Conservation (phyloP, 2,797 vertebrate genomes). For the Cyclura pinguis region DNA sequence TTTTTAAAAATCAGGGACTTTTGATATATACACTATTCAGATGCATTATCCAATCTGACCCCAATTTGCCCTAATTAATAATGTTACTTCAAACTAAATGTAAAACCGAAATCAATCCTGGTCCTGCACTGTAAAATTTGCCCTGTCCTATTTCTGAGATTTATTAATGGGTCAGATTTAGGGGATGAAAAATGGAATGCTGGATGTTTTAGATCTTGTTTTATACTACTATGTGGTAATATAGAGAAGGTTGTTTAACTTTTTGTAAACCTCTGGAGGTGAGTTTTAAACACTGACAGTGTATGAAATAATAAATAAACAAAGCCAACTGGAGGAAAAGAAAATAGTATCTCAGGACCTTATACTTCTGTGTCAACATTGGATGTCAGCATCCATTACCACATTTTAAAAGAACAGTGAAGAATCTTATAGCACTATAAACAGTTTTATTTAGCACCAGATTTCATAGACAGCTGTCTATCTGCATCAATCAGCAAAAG, state of each 20-base stretch:
- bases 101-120: background rate
- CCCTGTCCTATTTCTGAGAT: background rate
- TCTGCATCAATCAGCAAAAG: background rate
- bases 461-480: background rate
- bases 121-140: background rate
- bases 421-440: background rate
- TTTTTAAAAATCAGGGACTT: background rate
- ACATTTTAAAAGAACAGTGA: background rate
- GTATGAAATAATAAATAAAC: background rate
- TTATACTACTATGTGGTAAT: background rate
- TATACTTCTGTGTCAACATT: background rate
- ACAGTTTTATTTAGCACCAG: background rate
- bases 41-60: background rate
- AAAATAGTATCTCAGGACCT: background rate
- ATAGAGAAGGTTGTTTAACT: background rate
- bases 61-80: background rate
- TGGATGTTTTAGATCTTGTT: background rate
- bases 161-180: background rate
- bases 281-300: background rate
- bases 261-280: background rate
- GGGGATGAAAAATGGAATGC: background rate
- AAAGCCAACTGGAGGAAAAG: background rate
- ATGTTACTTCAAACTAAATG: background rate
- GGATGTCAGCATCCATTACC: background rate
- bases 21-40: background rate